Evolutionary conservation across 1,140 invertebrate species (phyloP).

Genomic region (Thaumatotibia leucotreta): DNA sequence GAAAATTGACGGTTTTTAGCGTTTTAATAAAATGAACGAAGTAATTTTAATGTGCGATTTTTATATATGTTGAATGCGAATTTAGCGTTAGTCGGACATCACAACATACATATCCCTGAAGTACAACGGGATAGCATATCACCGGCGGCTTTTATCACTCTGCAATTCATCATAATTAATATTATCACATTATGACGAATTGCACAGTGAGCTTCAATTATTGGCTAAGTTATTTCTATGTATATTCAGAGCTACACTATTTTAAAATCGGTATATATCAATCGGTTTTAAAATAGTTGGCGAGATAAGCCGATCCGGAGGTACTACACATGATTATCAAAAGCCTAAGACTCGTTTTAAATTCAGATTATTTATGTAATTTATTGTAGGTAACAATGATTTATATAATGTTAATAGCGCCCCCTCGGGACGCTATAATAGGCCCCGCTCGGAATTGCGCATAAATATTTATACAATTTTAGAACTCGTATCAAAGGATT

Average conservation of each 20-base stretch:
- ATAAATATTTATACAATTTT: too few species aligned
- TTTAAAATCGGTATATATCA: background rate
- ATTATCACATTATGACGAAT: background rate
- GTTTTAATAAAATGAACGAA: constrained; percentile 5
- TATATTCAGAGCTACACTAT: constrained; percentile 37
- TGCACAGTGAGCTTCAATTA: background rate
- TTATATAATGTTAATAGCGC: constrained; percentile 50
- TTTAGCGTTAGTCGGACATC: constrained; percentile 17
- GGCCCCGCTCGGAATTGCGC: background rate
- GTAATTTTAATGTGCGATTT: constrained; percentile 14
- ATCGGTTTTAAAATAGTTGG: constrained; percentile 2
- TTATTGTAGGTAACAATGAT: constrained; percentile 68
- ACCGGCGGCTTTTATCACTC: constrained; percentile 36
- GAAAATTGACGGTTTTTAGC: constrained; percentile 4
- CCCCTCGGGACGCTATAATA: constrained; percentile 1
- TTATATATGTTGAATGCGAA: constrained; percentile 13
- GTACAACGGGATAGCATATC: constrained; percentile 52
- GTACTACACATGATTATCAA: constrained; percentile 55
- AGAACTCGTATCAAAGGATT: too few species aligned
- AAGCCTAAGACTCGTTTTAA: constrained; percentile 74
- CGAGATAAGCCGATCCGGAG: constrained; percentile 32
- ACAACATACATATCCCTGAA: constrained; percentile 45
- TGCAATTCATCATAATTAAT: background rate
- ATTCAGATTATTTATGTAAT: constrained; percentile 75
- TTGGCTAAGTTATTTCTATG: constrained; percentile 53